phyloP scores from a whole-genome alignment of 2,888 invertebrate species.

The Eupithecia exiguata region DNA sequence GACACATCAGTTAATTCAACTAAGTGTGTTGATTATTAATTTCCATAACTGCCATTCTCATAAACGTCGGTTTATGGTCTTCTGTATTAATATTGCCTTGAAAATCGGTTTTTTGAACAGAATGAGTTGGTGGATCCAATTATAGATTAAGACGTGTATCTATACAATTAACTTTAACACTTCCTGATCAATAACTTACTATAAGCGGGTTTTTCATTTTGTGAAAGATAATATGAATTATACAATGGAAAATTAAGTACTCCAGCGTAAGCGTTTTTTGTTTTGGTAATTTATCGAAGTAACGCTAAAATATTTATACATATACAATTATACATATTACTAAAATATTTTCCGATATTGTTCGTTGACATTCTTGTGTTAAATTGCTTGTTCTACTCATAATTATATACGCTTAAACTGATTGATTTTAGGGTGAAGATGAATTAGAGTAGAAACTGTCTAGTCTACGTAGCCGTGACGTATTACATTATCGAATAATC shows the following conservation, averaged over 20 bases:
- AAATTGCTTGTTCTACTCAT: neutral
- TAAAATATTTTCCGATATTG: neutral
- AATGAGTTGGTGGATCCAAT: neutral
- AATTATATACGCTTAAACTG: neutral
- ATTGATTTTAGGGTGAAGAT: neutral
- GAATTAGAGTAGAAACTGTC: neutral
- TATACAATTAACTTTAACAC: too few relatives aligned
- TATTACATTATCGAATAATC: neutral
- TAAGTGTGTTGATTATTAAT: conserved; percentile 36
- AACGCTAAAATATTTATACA: too few relatives aligned
- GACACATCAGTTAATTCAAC: conserved; percentile 25
- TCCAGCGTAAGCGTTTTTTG: neutral
- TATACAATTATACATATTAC: too few relatives aligned
- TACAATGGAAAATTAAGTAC: neutral
- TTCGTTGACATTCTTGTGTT: neutral
- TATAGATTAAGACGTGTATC: neutral
- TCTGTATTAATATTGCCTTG: neutral
- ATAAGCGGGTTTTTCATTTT: neutral
- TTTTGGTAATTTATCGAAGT: too few relatives aligned
- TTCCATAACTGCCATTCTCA: conserved; percentile 22
- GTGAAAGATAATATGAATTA: neutral
- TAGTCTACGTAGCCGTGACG: neutral
- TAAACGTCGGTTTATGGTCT: conserved; percentile 22
- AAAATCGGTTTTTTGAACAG: neutral
- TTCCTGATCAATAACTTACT: neutral